These are phyloP conservation scores for Epinotia demarniana DNA, from an alignment of 2,888 invertebrate species.

Conservation along the genomic window DNA sequence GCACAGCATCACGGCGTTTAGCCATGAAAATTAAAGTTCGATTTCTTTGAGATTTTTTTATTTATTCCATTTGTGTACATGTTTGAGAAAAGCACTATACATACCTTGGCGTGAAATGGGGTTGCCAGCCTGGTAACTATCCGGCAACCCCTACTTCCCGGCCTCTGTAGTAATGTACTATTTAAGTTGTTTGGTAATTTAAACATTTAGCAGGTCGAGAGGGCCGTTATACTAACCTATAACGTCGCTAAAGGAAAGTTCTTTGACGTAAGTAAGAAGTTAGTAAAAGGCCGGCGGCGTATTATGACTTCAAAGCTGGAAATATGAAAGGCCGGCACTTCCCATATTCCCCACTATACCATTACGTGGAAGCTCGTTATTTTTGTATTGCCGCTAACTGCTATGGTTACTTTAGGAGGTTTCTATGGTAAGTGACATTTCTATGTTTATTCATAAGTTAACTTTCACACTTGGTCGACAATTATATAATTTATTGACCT, in stretches of 20 bases:
- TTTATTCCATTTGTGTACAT: no score
- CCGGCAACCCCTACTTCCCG: no score
- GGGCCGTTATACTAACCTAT: constrained; percentile 35
- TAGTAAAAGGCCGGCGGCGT: constrained; percentile 36
- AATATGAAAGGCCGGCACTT: constrained; percentile 44
- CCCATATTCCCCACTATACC: constrained; percentile 37
- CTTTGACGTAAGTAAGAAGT: constrained; percentile 42
- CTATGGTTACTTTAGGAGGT: constrained; percentile 28
- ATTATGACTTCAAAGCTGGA: constrained; percentile 43
- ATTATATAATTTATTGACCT: neutral
- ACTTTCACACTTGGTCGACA: constrained; percentile 20
- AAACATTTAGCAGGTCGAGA: constrained; percentile 4
- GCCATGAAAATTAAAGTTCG: no score
- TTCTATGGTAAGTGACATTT: constrained; percentile 20
- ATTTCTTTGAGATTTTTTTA: no score
- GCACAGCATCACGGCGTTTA: no score
- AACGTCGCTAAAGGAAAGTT: constrained; percentile 36
- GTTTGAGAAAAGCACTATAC: no score
- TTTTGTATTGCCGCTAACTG: constrained; percentile 39
- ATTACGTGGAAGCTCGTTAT: constrained; percentile 38
- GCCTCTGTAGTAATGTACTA: no score
- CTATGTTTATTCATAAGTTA: constrained; percentile 12
- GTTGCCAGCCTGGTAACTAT: no score
- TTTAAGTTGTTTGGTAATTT: constrained; percentile 14
- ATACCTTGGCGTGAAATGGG: no score